These are phyloP conservation scores for Microctonus aethiopoides DNA, from an alignment of 2,888 invertebrate species.

Conservation along the genomic window DNA sequence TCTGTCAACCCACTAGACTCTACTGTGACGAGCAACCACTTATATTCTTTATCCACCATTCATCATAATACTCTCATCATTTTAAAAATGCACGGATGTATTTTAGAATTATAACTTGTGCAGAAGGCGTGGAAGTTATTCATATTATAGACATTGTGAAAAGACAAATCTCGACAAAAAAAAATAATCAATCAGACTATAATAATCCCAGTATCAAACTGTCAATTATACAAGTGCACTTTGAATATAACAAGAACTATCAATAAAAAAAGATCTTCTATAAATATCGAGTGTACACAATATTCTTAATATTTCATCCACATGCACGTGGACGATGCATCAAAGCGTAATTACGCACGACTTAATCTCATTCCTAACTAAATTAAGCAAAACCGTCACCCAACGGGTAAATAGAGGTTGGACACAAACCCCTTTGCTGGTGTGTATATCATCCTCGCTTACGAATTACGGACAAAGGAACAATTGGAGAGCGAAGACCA, in stretches of 20 bases:
- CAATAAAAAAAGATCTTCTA: background rate
- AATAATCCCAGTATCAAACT: background rate
- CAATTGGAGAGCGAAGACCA: constrained; percentile 44
- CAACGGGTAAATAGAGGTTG: constrained; percentile 1
- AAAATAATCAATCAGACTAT: background rate
- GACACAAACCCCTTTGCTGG: constrained; percentile 1
- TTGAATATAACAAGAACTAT: background rate
- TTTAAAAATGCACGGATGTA: background rate
- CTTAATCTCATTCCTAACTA: background rate
- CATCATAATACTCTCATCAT: background rate
- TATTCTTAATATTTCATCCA: background rate
- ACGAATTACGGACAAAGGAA: constrained; percentile 43
- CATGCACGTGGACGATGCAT: background rate
- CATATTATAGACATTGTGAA: background rate
- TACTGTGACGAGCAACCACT: background rate
- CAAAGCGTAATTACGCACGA: background rate
- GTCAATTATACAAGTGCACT: background rate
- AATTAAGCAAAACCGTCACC: background rate
- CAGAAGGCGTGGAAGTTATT: background rate
- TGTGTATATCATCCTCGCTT: constrained; percentile 28
- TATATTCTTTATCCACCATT: background rate
- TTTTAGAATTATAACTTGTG: background rate
- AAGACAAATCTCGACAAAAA: background rate
- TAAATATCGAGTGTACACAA: too few relatives aligned
- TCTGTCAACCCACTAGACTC: background rate